Conservation (phyloP, 2,797 vertebrate genomes). For the Podargus strigoides region DNA sequence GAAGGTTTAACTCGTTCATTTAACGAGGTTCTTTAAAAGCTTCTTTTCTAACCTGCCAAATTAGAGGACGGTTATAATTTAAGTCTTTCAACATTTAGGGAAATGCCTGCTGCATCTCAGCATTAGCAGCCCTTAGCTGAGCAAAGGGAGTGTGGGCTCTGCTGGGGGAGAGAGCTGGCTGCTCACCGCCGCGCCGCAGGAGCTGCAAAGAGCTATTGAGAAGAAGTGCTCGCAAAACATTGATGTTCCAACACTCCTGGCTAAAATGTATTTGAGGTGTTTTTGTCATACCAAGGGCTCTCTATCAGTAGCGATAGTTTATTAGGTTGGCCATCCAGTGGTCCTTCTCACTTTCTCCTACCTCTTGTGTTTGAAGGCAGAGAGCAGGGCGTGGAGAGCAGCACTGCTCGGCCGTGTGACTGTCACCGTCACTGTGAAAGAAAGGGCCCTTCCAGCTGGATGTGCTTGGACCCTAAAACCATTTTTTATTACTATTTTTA, state of each 20-base stretch:
- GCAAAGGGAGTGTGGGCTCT: background rate
- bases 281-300: background rate
- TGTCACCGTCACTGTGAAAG: background rate
- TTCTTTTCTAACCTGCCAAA: slow-evolving; percentile 25
- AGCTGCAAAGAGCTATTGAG: background rate
- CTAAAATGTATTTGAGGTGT: background rate
- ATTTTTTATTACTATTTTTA: background rate
- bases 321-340: background rate
- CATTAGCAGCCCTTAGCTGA: background rate
- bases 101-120: background rate
- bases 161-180: background rate
- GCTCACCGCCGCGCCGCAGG: background rate
- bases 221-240: background rate
- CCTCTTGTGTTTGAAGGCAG: background rate
- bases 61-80: slow-evolving; percentile 24
- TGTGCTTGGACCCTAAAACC: background rate
- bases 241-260: background rate
- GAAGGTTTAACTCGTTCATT: slow-evolving; percentile 14
- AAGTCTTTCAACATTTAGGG: background rate
- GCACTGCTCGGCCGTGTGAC: background rate
- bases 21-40: slow-evolving; percentile 26
- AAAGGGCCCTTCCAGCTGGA: background rate
- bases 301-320: background rate
- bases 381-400: background rate
- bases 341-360: background rate